Evolutionary conservation across 2,797 vertebrate genomes (phyloP), one percentile per base, ranked within the genome.

Genomic region (Megaceryle alcyon): DNA sequence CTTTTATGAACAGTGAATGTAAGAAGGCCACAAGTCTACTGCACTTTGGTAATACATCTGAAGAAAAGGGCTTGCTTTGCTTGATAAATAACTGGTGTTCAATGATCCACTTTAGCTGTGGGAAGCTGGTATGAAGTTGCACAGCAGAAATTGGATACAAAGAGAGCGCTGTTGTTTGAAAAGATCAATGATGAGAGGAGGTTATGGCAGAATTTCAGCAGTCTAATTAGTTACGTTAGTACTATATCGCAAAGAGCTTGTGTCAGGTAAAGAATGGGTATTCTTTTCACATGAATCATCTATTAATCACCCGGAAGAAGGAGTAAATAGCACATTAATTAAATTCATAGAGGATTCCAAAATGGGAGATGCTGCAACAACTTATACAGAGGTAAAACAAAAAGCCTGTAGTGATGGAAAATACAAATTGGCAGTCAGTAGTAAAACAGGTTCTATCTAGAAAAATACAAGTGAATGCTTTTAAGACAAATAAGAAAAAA

Each of bases 191-290:
- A 82, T 72, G 48, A 85, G 61, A 75, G 22, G 41, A 88, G 57
- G 29, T 41, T 57, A 83, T n/a, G 46, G 82, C 64, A 92, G 61
- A 89, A 84, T 86, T 96, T 94, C 83, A 94, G 69, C 70, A 64
- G 31, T 26, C 48, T 92, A 78, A 92, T 95, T 94, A 93, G 44
- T 61, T 60, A 82, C 68, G 49, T 63, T 80, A 66, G 69, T 44
- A 77, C 31, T 70, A 33, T 37, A 92, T 73, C 35, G 64, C 25
- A 76, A 96, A 92, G 64, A 88, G 22, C 26, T 86, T 53, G 33
- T 79, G 68, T 82, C 44, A 78, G 51, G 57, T 80, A 87, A 93
- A 90, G 51, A 81, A 89, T 26, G 51, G 43, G 21, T n/a, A 17
- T 68, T 73, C 51, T 91, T 90, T 64, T 72, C 63, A 72, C 92